These are phyloP conservation scores for Neolamprologus modestus DNA, from an alignment of 2,113 vertebrate species.

Conservation along the genomic window DNA sequence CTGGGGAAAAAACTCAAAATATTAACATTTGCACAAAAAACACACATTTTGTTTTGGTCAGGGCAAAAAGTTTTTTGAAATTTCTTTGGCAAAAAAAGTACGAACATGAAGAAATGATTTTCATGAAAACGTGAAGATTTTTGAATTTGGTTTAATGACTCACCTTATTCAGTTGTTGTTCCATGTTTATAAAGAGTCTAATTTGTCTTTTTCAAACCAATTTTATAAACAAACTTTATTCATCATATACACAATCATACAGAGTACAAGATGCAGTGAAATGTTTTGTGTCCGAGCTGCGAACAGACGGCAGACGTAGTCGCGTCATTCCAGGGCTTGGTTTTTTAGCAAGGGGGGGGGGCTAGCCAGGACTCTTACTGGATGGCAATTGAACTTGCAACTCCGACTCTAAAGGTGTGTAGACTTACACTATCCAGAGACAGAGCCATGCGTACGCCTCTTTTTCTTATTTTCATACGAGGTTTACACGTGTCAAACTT, in stretches of 20 bases:
- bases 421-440: neutral
- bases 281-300: neutral
- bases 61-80: neutral
- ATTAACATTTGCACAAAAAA: neutral
- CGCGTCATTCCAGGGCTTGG: neutral
- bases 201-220: neutral
- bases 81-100: neutral
- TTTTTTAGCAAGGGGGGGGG: neutral
- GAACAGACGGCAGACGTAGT: fast-evolving
- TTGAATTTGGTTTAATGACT: neutral
- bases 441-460: fast-evolving
- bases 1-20: neutral
- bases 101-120: fast-evolving
- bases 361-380: neutral
- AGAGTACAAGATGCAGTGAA: fast-evolving
- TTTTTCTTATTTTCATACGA: neutral
- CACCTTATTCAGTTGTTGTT: neutral
- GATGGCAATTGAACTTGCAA: neutral
- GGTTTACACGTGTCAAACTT: neutral
- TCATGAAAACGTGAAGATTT: fast-evolving
- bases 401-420: neutral
- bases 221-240: neutral
- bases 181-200: neutral
- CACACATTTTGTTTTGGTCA: neutral
- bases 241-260: fast-evolving